These are phyloP conservation scores for Ochlodes sylvanus DNA, from an alignment of 2,888 invertebrate species.

Conservation along the genomic window DNA sequence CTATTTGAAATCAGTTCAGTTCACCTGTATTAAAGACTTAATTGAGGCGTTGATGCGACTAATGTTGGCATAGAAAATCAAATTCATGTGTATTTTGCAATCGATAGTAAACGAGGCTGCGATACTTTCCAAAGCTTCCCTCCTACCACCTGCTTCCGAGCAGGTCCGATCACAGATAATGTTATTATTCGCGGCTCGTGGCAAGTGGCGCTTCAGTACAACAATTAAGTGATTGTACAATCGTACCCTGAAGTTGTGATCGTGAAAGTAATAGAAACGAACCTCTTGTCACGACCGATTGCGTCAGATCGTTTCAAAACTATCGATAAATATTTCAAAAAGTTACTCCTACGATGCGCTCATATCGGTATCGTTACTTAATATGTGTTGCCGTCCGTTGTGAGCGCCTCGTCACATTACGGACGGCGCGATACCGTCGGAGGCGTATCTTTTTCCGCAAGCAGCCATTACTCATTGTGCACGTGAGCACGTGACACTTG, in stretches of 20 bases:
- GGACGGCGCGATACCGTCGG: neutral
- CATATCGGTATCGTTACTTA: slow-evolving; percentile 1
- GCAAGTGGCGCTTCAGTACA: neutral
- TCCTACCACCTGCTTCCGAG: neutral
- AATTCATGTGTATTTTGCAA: neutral
- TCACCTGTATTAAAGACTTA: neutral
- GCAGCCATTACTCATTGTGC: slow-evolving; percentile 18
- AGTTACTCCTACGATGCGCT: neutral
- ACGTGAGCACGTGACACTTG: slow-evolving; percentile 26
- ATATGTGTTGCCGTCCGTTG: neutral
- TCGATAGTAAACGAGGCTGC: neutral
- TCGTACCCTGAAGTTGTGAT: slow-evolving; percentile 2
- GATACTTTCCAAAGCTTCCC: neutral
- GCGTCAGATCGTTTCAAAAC: slow-evolving; percentile 6
- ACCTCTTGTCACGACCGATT: slow-evolving; percentile 10
- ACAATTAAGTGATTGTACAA: slow-evolving; percentile 13
- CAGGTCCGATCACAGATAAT: slow-evolving; percentile 3
- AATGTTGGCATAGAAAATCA: neutral
- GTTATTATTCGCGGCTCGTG: neutral
- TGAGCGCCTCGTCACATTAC: neutral
- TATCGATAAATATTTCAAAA: slow-evolving; percentile 8
- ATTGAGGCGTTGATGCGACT: neutral
- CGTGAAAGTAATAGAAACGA: slow-evolving; percentile 11
- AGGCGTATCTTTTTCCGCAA: slow-evolving; percentile 15
- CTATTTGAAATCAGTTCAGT: slow-evolving; percentile 1